Conservation (phyloP, 2,888 invertebrate species). For the Rhingia rostrata region DNA sequence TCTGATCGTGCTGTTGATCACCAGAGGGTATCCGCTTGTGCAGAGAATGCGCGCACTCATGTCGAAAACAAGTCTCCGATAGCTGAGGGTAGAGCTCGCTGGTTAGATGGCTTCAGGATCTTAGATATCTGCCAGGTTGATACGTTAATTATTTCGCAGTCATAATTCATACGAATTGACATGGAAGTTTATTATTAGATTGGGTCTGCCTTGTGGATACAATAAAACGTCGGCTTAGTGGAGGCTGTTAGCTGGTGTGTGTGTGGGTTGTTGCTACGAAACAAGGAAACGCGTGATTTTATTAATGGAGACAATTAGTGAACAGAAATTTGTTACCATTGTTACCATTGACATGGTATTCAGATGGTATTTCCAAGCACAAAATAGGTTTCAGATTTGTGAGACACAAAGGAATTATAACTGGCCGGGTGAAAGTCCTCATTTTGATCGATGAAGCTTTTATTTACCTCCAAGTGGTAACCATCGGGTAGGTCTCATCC, state of each 20-base stretch:
- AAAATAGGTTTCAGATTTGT: no score
- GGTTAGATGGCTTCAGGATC: slow-evolving; percentile 41
- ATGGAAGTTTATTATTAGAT: slow-evolving; percentile 61
- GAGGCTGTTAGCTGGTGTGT: slow-evolving; percentile 4
- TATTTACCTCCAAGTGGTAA: no score
- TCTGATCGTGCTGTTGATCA: slow-evolving; percentile 46
- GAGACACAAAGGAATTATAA: no score
- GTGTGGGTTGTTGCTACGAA: background rate
- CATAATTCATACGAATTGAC: slow-evolving; percentile 70
- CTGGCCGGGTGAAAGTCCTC: no score
- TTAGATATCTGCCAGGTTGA: slow-evolving; percentile 25
- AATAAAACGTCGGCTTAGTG: background rate
- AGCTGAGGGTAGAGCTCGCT: slow-evolving; percentile 5
- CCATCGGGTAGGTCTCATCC: no score
- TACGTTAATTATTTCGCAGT: slow-evolving; percentile 69
- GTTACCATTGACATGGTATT: no score
- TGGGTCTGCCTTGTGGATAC: slow-evolving; percentile 22
- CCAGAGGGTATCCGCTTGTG: slow-evolving; percentile 22
- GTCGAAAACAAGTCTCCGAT: slow-evolving; percentile 52
- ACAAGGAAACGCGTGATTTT: slow-evolving; percentile 1
- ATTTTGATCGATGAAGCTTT: no score
- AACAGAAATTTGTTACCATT: no score
- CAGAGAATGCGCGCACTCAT: slow-evolving; percentile 38
- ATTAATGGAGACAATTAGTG: background rate
- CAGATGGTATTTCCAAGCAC: no score